Evolutionary conservation across 2,113 vertebrate species (phyloP), one percentile per base, ranked within the genome.

Genomic region (Dendrocopos noguchii): DNA sequence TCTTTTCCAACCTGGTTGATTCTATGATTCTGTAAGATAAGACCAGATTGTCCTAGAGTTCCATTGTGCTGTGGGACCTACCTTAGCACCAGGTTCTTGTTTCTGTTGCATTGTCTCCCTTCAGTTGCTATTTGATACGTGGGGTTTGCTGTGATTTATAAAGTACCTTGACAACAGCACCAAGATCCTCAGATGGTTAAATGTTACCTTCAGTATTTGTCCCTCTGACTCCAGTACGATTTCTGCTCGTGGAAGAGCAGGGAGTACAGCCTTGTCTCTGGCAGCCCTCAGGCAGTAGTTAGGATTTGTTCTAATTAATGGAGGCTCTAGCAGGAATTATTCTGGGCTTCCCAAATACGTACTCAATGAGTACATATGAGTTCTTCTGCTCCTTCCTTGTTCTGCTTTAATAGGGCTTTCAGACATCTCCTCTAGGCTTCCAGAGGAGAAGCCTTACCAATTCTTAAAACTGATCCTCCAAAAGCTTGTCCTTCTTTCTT

Each of bases 301-400:
- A 82, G 86, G 88, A 94, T 95, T 96, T 97, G 80, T 95, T 95
- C 87, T 96, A 96, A 96, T 96, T 97, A 96, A 95, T 91, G 94
- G 70, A 90, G 44, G 86, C 86, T 95, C 95, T 95, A 94, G 88
- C 77, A 96, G 93, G 93, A 96, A 95, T 96, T 92, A 93, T 74
- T 93, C 89, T 92, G 66, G 9, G 9, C 87, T 95, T 95, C 87
- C 91, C 92, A 84, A 71, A 80, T 83, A 84, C 28, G 24, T 75
- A 95, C 84, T 39, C 39, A 39, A 12, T 39, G 39, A 39, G 39
- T 12, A 39, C 86, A 87, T 92, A 20, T 73, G 74, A 92, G 36
- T 88, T 86, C 74, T 95, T 85, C 84, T 93, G 61, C 60, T 86
- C 88, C 85, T 71, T 91, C 13, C 29, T 84, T 90, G 42, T 79